Percentiles rank a stretch among this genome's conserved stretches.
Conservation (phyloP, 2,888 invertebrate species). For the Omphaloscelis lunosa region DNA sequence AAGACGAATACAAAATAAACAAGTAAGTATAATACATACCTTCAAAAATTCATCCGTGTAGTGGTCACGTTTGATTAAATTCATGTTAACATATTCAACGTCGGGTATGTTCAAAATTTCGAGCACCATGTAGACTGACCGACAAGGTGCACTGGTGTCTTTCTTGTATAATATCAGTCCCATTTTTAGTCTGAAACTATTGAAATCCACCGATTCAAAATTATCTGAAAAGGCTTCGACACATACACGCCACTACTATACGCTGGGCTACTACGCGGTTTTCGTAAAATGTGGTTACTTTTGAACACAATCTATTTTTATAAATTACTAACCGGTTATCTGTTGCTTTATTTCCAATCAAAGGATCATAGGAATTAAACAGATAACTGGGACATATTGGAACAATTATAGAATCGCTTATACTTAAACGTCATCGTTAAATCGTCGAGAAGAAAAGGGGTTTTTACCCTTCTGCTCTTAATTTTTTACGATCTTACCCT, state of each 20-base stretch:
- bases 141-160: conserved; percentile 68
- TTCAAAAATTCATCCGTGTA: conserved; percentile 76
- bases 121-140: conserved; percentile 67
- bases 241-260: background rate
- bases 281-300: background rate
- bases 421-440: background rate
- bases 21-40: conserved; percentile 63
- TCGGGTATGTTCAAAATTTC: conserved; percentile 63
- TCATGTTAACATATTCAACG: conserved; percentile 60
- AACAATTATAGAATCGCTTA: background rate
- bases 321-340: background rate
- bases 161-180: conserved; percentile 64
- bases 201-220: background rate
- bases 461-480: background rate
- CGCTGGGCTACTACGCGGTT: background rate
- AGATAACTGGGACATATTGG: background rate
- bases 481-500: conserved; percentile 3
- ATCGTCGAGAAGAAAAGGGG: background rate
- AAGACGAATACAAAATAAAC: background rate
- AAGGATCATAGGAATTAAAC: background rate
- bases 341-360: background rate
- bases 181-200: conserved; percentile 53
- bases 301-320: too few relatives aligned
- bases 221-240: background rate
- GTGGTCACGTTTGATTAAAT: conserved; percentile 73